A percentile compares a stretch with the other conserved stretches of the same genome.
These are phyloP conservation scores for Crossocerus cetratus DNA, from an alignment of 2,888 invertebrate genomes.

Conservation along the genomic window DNA sequence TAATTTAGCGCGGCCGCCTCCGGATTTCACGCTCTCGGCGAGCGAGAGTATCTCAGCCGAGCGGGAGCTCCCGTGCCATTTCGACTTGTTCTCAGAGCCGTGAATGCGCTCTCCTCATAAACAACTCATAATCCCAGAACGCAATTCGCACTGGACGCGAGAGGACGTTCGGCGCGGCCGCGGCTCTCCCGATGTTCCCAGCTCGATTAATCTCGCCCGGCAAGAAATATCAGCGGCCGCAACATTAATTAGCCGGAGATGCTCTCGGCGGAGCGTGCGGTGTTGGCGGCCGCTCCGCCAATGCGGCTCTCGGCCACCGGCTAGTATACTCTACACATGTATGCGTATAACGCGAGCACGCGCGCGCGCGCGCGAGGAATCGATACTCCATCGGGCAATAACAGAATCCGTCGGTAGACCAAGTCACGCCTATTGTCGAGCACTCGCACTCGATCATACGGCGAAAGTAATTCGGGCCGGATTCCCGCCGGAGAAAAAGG, in stretches of 20 bases:
- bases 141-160: slow-evolving; percentile 31
- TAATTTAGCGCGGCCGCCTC: not conserved
- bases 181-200: not conserved
- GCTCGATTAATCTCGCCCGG: slow-evolving; percentile 14
- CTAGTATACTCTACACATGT: no score
- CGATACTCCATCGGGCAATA: no score
- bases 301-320: no score
- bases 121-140: slow-evolving; percentile 32
- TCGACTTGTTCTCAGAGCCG: not conserved
- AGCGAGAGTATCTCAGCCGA: not conserved
- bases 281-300: no score
- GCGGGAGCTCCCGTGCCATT: not conserved
- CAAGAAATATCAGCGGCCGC: slow-evolving; percentile 7
- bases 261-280: no score
- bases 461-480: no score
- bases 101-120: slow-evolving; percentile 15
- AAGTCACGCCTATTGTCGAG: no score
- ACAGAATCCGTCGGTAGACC: no score
- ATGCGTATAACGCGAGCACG: no score
- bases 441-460: no score
- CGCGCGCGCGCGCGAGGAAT: no score
- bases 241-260: not conserved
- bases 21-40: not conserved
- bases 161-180: not conserved
- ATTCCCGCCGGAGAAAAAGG: no score